These are phyloP conservation scores for Meteorus sp. DNA, from an alignment of 1,140 invertebrate species.

Conservation along the genomic window DNA sequence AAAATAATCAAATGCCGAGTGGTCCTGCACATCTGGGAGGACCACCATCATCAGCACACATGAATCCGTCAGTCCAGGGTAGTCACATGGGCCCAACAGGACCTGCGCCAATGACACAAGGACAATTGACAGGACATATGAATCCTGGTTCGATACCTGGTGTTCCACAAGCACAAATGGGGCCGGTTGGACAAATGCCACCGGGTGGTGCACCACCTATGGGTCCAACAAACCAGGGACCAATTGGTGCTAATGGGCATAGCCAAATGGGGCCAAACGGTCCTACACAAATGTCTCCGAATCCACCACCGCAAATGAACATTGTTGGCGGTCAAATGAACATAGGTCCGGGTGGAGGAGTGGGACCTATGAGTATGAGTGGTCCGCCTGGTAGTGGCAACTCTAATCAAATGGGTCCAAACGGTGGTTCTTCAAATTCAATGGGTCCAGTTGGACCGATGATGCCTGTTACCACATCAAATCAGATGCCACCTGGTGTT, in stretches of 20 bases:
- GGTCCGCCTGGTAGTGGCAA: background rate
- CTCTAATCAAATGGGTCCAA: constrained; percentile 24
- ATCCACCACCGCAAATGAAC: constrained; percentile 22
- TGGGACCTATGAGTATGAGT: constrained; percentile 29
- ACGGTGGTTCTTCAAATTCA: constrained; percentile 23
- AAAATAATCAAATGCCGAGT: constrained; percentile 19
- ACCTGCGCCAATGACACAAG: constrained; percentile 19
- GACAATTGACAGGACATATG: constrained; percentile 20
- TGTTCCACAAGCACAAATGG: constrained; percentile 35
- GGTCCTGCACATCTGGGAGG: constrained; percentile 40
- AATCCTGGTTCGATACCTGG: constrained; percentile 19
- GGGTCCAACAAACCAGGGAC: constrained; percentile 28
- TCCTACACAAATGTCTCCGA: constrained; percentile 36
- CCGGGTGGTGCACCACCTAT: constrained; percentile 33
- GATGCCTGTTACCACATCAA: constrained; percentile 15
- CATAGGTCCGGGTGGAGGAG: constrained; percentile 10
- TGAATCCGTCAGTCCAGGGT: background rate
- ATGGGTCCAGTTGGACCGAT: constrained; percentile 34
- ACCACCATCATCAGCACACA: constrained; percentile 25
- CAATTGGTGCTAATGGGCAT: constrained; percentile 26
- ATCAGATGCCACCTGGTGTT: constrained; percentile 25
- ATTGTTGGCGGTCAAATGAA: constrained; percentile 21
- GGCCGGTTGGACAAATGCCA: too few relatives aligned
- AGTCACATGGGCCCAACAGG: constrained; percentile 30
- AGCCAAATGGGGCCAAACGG: constrained; percentile 39